Conservation (phyloP, 2,113 vertebrate species). For the Xenus cinereus region DNA sequence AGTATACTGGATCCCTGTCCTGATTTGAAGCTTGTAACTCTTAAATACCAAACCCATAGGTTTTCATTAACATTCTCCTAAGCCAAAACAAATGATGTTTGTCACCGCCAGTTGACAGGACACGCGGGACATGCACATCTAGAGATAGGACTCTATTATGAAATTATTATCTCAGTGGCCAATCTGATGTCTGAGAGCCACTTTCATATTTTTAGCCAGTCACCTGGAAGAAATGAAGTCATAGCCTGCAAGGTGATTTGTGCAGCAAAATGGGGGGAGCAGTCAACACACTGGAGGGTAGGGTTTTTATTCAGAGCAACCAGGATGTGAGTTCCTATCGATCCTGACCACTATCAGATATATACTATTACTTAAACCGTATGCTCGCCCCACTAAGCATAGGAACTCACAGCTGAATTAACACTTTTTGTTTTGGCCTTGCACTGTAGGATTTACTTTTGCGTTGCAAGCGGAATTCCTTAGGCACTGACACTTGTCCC, state of each 20-base stretch:
- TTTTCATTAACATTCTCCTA: not conserved
- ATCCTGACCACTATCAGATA: not conserved
- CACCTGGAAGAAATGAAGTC: not conserved
- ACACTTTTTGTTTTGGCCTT: not conserved
- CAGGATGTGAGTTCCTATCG: not conserved
- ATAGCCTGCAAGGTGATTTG: not conserved
- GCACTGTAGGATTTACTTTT: not conserved
- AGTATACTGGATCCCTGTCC: not conserved
- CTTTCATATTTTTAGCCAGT: not conserved
- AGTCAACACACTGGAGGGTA: not conserved
- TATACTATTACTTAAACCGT: not conserved
- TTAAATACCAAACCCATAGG: not conserved
- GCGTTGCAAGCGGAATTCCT: slow-evolving; percentile 21
- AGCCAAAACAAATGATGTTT: not conserved
- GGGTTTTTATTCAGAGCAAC: not conserved
- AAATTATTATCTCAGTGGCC: not conserved
- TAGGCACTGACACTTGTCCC: not conserved
- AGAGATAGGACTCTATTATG: not conserved
- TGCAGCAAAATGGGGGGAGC: not conserved
- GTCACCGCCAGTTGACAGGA: not conserved
- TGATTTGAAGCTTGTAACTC: not conserved
- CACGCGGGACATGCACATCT: accelerated
- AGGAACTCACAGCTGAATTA: not conserved
- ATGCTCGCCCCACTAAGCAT: not conserved
- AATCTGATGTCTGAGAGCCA: not conserved